These are phyloP conservation scores for Oithona nana DNA, from an alignment of 2,888 invertebrate genomes.

Conservation along the genomic window DNA sequence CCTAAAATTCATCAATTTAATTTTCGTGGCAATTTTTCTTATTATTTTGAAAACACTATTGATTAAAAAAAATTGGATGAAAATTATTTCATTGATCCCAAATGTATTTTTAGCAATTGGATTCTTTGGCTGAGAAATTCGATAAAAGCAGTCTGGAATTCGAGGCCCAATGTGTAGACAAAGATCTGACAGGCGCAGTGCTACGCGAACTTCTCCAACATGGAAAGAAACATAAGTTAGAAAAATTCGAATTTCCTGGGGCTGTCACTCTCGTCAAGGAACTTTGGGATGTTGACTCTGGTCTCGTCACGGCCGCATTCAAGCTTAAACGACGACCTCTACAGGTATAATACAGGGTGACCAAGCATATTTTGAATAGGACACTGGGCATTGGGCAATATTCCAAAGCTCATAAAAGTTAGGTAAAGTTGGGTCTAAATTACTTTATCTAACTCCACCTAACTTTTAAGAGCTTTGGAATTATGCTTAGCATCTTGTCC, in stretches of 20 bases:
- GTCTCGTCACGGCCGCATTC: slow-evolving; percentile 90
- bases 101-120: slow-evolving; percentile 32
- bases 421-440: no score
- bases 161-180: slow-evolving; percentile 54
- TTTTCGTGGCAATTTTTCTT: no score
- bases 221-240: slow-evolving; percentile 52
- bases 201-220: slow-evolving; percentile 61
- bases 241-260: slow-evolving; percentile 77
- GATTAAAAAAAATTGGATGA: neutral
- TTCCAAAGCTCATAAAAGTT: no score
- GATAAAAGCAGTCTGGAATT: slow-evolving; percentile 33
- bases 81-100: neutral
- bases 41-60: no score
- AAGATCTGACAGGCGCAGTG: slow-evolving; percentile 57
- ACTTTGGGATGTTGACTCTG: slow-evolving; percentile 93
- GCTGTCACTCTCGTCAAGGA: slow-evolving; percentile 61
- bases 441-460: no score
- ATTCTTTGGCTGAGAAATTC: slow-evolving; percentile 47
- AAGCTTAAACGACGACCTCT: slow-evolving; percentile 93
- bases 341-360: slow-evolving; percentile 66
- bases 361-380: no score
- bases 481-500: no score
- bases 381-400: no score
- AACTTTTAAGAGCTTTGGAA: no score
- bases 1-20: no score